Evolutionary conservation across 2,888 invertebrate genomes (phyloP), one percentile per base, ranked within the genome.

Genomic region (Zaprionus obscuricornis): DNA sequence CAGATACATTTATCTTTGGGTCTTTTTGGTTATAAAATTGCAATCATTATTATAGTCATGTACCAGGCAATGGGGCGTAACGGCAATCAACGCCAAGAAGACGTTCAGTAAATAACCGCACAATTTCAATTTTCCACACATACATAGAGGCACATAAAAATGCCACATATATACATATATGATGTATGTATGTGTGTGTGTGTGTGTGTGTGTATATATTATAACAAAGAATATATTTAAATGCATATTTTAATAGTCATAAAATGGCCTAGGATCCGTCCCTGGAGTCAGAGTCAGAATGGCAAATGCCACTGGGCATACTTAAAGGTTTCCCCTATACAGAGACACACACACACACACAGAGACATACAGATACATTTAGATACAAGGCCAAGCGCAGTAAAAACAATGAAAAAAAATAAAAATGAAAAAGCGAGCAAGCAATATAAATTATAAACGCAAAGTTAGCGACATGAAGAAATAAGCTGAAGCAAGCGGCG

Each of bases 391-490:
- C 83, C 78, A 67, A 77, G 74, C 82, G 54, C 63, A 60, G 54
- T 58, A 76, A 63, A 82, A 82, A 84, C 64, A 78, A 85, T 74
- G 68, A 43, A 52, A 60, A 49, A 29, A 42, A 39, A 29, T 59
- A 47, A 27, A 31, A 36, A 8, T 8, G 5, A 29, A 8, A 3
- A 3, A 3, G 46, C 45, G 24, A 57, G 54, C 56, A 62, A 63
- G 66, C 71, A 82, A 78, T 79, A 85, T 79, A 79, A 79, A 79
- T 79, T 79, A 79, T 79, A 79, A 79, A 82, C 74, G 78, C 84
- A 85, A 79, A 85, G 83, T 82, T 66, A 78, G 79, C 85, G 78
- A 82, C 85, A 85, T n/a, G n/a, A 85, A 85, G 71, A 82, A 68
- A 62, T 67, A 37, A 29, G 66, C 45, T 24, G 13, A 46, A 39